phyloP scores from a whole-genome alignment of 2,797 vertebrate species.

The Pangasius sanitwongsei region DNA sequence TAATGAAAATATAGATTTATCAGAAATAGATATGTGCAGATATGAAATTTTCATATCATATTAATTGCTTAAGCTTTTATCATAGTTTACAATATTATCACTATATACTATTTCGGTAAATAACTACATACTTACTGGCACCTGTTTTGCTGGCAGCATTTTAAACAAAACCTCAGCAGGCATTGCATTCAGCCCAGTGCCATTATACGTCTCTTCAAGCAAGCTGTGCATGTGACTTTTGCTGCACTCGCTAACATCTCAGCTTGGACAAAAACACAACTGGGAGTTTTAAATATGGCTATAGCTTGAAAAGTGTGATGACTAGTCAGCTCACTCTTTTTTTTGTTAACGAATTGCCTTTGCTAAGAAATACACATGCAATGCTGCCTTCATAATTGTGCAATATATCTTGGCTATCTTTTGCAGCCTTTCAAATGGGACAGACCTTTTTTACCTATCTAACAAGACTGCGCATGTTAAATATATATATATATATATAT shows the following conservation, averaged over 20 bases:
- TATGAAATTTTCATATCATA: neutral
- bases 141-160: neutral
- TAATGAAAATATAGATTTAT: conserved; percentile 27
- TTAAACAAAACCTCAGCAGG: conserved; percentile 14
- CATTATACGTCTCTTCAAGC: neutral
- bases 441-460: neutral
- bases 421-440: neutral
- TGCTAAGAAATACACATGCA: conserved; percentile 19
- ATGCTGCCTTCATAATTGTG: conserved; percentile 14
- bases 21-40: conserved; percentile 31
- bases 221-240: conserved; percentile 17
- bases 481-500: too few species aligned
- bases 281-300: neutral
- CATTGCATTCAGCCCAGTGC: neutral
- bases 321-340: neutral
- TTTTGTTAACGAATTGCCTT: neutral
- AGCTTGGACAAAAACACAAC: neutral
- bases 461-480: neutral
- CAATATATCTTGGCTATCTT: conserved; percentile 12
- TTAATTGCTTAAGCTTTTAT: conserved; percentile 26
- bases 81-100: neutral
- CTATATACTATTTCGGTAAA: neutral
- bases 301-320: neutral
- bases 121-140: neutral
- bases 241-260: neutral